phyloP scores from a whole-genome alignment of 2,113 vertebrate genomes.

The Erythrocercus mccallii region DNA sequence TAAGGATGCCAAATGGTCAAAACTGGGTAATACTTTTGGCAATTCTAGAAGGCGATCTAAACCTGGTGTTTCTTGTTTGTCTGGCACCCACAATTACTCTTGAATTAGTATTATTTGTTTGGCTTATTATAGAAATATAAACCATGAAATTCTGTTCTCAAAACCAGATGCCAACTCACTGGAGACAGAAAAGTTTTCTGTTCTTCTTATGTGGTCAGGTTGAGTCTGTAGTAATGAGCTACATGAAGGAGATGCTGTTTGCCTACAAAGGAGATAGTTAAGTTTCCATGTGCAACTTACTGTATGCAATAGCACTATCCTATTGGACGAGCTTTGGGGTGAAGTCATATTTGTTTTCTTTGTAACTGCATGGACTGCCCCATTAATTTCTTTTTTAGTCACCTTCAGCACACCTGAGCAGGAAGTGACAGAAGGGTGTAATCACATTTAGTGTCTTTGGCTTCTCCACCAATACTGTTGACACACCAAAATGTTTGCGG shows the following conservation, averaged over 20 bases:
- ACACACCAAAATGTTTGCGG: background rate
- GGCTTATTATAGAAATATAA: constrained; percentile 11
- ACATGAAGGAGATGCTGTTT: background rate
- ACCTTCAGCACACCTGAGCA: background rate
- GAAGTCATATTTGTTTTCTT: background rate
- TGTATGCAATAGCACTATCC: background rate
- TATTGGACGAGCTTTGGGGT: background rate
- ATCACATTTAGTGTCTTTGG: background rate
- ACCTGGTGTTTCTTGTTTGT: constrained; percentile 17
- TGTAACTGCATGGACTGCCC: background rate
- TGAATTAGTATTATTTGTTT: constrained; percentile 32
- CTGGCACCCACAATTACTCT: background rate
- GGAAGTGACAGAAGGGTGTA: background rate
- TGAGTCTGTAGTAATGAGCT: background rate
- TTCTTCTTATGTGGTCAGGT: constrained; percentile 1
- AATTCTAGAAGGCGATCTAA: background rate
- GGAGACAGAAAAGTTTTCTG: constrained; percentile 2
- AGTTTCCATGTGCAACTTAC: background rate
- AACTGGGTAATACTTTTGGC: background rate
- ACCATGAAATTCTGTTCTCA: background rate
- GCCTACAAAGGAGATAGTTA: background rate
- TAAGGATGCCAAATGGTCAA: background rate
- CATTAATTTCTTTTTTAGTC: background rate
- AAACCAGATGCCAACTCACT: background rate
- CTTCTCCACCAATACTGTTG: background rate